A percentile compares a stretch with the other conserved stretches of the same genome.
Conservation (phyloP, 2,113 vertebrate genomes). For the Gracilinanus agilis region DNA sequence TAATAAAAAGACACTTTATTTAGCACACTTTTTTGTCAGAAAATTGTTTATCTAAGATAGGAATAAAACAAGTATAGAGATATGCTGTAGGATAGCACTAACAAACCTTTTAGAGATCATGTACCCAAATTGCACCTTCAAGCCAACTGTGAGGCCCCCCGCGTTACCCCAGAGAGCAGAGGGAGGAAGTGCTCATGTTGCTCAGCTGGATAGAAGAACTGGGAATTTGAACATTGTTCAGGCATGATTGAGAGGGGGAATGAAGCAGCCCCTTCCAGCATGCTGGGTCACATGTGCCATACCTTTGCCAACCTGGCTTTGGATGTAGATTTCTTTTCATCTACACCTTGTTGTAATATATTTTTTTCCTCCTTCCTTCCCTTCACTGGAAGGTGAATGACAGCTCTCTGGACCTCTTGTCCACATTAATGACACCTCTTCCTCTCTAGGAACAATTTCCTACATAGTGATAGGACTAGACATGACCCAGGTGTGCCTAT, state of each 20-base stretch:
- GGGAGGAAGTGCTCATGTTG: no score
- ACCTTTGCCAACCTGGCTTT: not conserved
- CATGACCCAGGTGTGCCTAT: not conserved
- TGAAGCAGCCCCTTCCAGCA: no score
- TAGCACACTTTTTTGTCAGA: not conserved
- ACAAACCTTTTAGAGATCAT: no score
- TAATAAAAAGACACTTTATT: not conserved
- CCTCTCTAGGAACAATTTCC: not conserved
- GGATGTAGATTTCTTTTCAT: not conserved
- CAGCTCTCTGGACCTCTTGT: not conserved
- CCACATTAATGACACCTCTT: not conserved
- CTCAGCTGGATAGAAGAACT: no score
- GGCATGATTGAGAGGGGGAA: no score
- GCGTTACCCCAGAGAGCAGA: no score
- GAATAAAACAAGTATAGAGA: not conserved
- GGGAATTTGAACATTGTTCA: no score
- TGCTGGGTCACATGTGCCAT: no score
- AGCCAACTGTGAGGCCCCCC: no score
- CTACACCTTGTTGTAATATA: not conserved
- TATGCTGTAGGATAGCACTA: not conserved
- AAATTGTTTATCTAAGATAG: not conserved
- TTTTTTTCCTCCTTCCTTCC: not conserved
- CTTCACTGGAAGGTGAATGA: not conserved
- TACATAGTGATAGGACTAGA: not conserved
- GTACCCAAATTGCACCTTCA: no score